Evolutionary conservation across 2,888 invertebrate species (phyloP), one percentile per base, ranked within the genome.

Genomic region (Chelonus formosanus): DNA sequence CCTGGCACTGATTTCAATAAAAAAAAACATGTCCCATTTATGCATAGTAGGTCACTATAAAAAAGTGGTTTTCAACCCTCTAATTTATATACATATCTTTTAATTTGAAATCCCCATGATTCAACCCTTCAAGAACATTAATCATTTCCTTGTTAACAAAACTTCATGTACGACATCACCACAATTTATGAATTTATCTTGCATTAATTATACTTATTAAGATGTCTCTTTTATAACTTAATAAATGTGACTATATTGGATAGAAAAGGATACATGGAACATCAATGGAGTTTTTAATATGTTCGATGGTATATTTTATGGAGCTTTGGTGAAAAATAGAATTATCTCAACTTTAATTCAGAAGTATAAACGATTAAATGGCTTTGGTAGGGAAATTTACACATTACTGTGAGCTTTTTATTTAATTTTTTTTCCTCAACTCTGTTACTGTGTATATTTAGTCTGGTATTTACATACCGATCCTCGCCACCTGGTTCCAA

Each of bases 201-300:
- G 65, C 61, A 59, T 71, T 71, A 70, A 70, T 70, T 68, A 69
- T 71, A 69, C 20, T 20, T 72, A 73, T 73, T 71, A 67, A 71
- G 71, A 69, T 68, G 69, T 71, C 67, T 67, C 20, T 20, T 20
- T 20, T 20, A 20, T 20, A 20, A 20, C 20, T 20, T 20, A 20
- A 20, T 20, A 20, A 20, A 20, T 20, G 20, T 20, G 2, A 20
- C 20, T 1, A 20, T 2, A 20, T 2, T 20, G 20, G 20, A 20
- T 20, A 20, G 20, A 20, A 20, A 20, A 20, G 20, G n/a, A n/a
- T n/a, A n/a, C 20, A 2, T 20, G 20, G 20, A 20, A 1, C 1
- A 20, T 20, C 20, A 20, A 20, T 20, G 1, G 20, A 20, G 20
- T 20, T 20, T 20, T 1, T 20, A 20, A 20, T 20, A 20, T 20